Base-by-base conservation (phyloP, 2,113 vertebrate species). In the Pedionomus torquatus region DNA sequence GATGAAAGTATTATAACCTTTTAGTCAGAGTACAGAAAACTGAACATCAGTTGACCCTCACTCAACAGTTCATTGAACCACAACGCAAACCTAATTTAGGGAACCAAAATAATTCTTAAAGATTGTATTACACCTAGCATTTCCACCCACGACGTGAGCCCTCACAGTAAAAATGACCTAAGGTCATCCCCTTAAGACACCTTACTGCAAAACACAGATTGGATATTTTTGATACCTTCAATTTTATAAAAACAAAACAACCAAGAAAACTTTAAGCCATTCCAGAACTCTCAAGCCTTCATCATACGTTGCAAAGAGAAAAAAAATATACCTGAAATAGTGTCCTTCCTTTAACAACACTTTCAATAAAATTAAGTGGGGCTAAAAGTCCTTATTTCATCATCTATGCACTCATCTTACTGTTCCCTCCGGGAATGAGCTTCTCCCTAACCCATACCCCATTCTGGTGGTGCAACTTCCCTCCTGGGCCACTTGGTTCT, bases 241-340 rank as follows among this genome's bases (percentile, higher is more conserved):
- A 4, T 15, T 54, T 49, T 21, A 58, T 13, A 57, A 55, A 80
- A 68, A 14, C 35, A 63, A 46, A 79, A 18, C 18, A 65, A 37
- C 3, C 5, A 77, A 60, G 43, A 63, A 65, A 55, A 74, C 11
- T 23, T 61, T 11, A 88, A 83, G 41, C 35, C 11, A 5, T 52
- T 48, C n/a, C 51, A 72, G n/a, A 81, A 33, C 54, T 61, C 51
- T 57, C 8, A 58, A n/a, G 7, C 21, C 7, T 39, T 54, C n/a
- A 18, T 35, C 37, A 19, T 7, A 52, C 5, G 0, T 12, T 41
- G 7, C 5, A 51, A 83, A 41, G 15, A 18, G 2, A 2, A 17
- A 31, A 64, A 35, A 12, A 13, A 3, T 2, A 2, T 1, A 25
- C n/a, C 25, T 68, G 26, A 80, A 65, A 51, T 31, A 55, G 61